Base-by-base conservation (phyloP, 2,113 vertebrate genomes). In the Nannospalax galili region DNA sequence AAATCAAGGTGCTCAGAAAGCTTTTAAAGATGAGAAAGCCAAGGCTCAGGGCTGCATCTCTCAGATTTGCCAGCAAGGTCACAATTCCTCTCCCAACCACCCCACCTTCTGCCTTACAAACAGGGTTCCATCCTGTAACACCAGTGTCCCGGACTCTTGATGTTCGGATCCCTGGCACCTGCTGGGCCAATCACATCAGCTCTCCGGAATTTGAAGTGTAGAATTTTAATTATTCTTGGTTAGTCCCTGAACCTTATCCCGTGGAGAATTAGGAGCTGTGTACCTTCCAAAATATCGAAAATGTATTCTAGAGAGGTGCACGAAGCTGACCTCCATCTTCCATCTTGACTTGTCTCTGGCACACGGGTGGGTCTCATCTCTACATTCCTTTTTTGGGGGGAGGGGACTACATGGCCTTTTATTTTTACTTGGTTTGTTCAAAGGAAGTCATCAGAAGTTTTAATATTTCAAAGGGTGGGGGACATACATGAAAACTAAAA, bases 401-500 rank as follows among this genome's bases (percentile, higher is more conserved):
- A n/a, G n/a, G n/a, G n/a, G n/a, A n/a, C n/a, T n/a, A n/a, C n/a
- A 95, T 85, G 94, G 73, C 87, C 93, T 74, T 97, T 97, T 97
- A 97, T 97, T 98, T 97, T 96, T n/a, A 92, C 40, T 45, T 72
- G 20, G 62, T 95, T 88, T 91, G 22, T 37, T 92, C n/a, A 91
- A 94, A 93, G 45, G 37, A 92, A 94, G 7, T 91, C 15, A 87
- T 45, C 75, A 93, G 32, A 40, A 30, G 84, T 42, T 26, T 91
- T 94, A 89, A 56, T 42, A 9, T 95, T 67, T 91, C 73, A 65
- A 95, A 28, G 1, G 28, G 22, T 7, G 56, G 10, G 5, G 12
- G 56, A 22, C 3, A 28, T 10, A n/a, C 9, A 1, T 19, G 74
- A 82, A 20, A 95, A 30, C 37, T 26, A 24, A 78, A 37, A 7